These are phyloP conservation scores for Cetonia aurata DNA, from an alignment of 2,888 invertebrate species.

Conservation along the genomic window DNA sequence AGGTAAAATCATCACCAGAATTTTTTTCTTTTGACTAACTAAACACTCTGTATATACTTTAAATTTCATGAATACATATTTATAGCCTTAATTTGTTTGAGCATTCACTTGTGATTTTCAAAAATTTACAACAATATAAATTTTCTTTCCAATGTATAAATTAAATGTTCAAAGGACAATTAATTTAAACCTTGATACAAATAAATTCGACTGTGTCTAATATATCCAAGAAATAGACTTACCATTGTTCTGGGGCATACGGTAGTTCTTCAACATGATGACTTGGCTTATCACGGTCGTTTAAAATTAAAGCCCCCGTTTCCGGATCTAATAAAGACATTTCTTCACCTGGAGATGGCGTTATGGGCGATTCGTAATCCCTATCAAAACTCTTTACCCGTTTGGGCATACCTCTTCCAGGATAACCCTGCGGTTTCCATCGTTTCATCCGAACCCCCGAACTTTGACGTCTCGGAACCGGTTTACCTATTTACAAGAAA, in stretches of 20 bases:
- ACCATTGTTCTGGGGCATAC: constrained; percentile 86
- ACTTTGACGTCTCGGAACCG: constrained; percentile 56
- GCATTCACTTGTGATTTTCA: too few relatives aligned
- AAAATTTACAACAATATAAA: too few relatives aligned
- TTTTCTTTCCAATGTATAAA: too few relatives aligned
- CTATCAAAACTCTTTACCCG: constrained; percentile 66
- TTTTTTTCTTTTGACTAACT: too few relatives aligned
- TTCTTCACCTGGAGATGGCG: constrained; percentile 68
- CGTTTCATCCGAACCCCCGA: constrained; percentile 62
- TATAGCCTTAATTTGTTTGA: too few relatives aligned
- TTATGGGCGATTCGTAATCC: constrained; percentile 57
- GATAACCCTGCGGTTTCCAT: constrained; percentile 58
- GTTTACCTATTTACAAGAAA: constrained; percentile 57
- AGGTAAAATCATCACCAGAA: too few relatives aligned
- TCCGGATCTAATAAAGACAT: constrained; percentile 69
- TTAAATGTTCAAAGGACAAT: too few relatives aligned
- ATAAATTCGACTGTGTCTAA: too few relatives aligned
- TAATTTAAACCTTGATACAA: too few relatives aligned
- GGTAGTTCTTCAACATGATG: constrained; percentile 79
- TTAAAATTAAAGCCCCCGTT: constrained; percentile 64
- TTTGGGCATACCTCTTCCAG: constrained; percentile 51
- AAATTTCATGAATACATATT: too few relatives aligned
- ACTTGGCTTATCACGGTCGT: constrained; percentile 71
- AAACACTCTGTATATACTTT: too few relatives aligned
- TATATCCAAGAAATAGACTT: too few relatives aligned